phyloP scores from a whole-genome alignment of 2,888 invertebrate genomes.

The Erebia aethiops region DNA sequence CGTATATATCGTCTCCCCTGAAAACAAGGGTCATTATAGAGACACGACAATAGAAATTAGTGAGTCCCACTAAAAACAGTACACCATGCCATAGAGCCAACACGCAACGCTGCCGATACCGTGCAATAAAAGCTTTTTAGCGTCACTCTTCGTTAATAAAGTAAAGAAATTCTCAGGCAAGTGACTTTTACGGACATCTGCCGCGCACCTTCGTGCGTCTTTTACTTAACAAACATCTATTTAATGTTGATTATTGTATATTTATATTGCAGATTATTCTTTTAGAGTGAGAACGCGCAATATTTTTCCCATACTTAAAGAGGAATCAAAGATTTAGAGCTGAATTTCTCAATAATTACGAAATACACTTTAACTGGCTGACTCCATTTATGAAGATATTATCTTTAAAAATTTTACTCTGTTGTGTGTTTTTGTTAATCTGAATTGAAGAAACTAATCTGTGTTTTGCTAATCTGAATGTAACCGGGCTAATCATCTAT shows the following conservation, averaged over 20 bases:
- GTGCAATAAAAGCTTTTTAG: constrained; percentile 18
- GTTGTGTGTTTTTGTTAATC: too few species aligned
- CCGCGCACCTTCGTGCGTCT: neutral
- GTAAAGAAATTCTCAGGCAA: constrained; percentile 23
- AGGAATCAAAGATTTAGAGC: too few species aligned
- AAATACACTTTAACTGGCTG: too few species aligned
- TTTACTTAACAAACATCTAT: neutral
- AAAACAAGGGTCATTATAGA: neutral
- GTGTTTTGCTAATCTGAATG: too few species aligned
- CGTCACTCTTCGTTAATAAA: constrained; percentile 7
- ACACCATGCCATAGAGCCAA: neutral
- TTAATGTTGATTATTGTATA: neutral
- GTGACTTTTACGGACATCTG: constrained; percentile 29
- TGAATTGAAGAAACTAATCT: too few species aligned
- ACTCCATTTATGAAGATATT: too few species aligned
- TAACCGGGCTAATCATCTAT: neutral
- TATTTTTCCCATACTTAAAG: too few species aligned
- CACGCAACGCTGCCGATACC: constrained; percentile 24
- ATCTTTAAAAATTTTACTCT: too few species aligned
- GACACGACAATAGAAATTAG: constrained; percentile 25
- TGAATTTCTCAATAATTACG: too few species aligned
- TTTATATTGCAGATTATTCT: neutral
- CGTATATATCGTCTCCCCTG: neutral
- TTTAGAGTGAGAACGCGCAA: neutral
- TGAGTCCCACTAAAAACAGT: constrained; percentile 23